Base-by-base conservation (phyloP, 2,797 vertebrate species). In the Morus bassanus region DNA sequence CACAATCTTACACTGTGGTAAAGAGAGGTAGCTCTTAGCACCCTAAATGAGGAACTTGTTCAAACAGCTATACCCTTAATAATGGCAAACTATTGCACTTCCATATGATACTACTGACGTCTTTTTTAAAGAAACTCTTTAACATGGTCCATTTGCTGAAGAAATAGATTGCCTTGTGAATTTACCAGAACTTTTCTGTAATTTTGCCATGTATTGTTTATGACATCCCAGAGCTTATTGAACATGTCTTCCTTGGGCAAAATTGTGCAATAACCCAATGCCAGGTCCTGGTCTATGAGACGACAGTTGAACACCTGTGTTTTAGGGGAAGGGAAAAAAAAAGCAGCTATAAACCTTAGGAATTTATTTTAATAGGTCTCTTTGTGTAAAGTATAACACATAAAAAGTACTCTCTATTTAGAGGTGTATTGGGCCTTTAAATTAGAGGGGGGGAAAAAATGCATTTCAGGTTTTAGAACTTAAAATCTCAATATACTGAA, bases 101-200 rank as follows among this genome's bases (percentile, higher is more conserved):
- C 43, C 21, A 10, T 18, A 23, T 8, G 31, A 37, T n/a, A 56
- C 19, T 46, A 21, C 21, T 89, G 46, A 72, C 0, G 0, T 56
- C 10, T 53, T 57, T 56, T n/a, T 39, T 8, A 14, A 61, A 65
- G 15, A 33, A 64, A 56, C 43, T 48, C 70, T 70, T 57, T 23
- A 59, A 46, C 16, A 18, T 31, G 39, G 57, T 59, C 13, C 51
- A 1, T 61, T 72, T 80, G 46, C 43, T 83, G 28, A 80, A 57
- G 27, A 78, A 89, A 83, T 23, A 39, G 6, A 60, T 19, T 25
- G 85, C 72, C 27, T 79, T 63, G 65, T 50, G 61, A 39, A 82
- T 89, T 69, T 98, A 99, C 99, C 99, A 98, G 90, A 88, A 99
- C 98, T 97, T 99, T 99, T 94, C 98, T 98, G 87, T 99, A 99